phyloP scores from a whole-genome alignment of 2,797 vertebrate genomes.

The Eulemur albifrons region DNA sequence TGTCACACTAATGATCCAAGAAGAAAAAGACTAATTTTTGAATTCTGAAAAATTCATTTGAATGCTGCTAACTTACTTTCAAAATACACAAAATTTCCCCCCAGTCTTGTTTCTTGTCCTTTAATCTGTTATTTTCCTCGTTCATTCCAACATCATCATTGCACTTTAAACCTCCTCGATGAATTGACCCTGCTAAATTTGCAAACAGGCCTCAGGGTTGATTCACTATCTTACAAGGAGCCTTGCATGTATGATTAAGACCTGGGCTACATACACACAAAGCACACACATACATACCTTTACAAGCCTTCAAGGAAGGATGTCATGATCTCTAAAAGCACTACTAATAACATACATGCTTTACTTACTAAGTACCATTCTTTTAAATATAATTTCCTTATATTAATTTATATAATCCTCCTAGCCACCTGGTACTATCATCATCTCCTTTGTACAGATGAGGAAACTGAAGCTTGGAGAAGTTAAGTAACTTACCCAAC shows the following conservation, averaged over 20 bases:
- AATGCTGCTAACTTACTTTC: not conserved
- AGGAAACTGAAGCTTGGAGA: not conserved
- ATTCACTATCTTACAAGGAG: not conserved
- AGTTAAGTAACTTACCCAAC: not conserved
- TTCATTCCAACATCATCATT: not conserved
- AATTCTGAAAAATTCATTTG: not conserved
- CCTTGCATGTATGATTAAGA: not conserved
- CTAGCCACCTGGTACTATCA: not conserved
- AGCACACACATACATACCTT: not conserved
- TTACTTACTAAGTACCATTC: not conserved
- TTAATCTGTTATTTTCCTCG: conserved; percentile 13
- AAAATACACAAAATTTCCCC: not conserved
- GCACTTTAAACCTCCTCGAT: not conserved
- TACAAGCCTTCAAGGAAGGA: not conserved
- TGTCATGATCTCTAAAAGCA: not conserved
- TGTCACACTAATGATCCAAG: not conserved
- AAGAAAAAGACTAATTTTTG: not conserved
- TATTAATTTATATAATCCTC: not conserved
- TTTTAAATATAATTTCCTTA: not conserved
- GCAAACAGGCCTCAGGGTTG: not conserved
- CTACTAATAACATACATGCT: not conserved
- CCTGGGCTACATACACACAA: not conserved
- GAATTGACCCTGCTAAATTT: not conserved
- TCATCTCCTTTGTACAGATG: not conserved
- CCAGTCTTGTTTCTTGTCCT: not conserved